These are phyloP conservation scores for Climacteris rufus DNA, from an alignment of 2,113 vertebrate genomes.

Conservation along the genomic window DNA sequence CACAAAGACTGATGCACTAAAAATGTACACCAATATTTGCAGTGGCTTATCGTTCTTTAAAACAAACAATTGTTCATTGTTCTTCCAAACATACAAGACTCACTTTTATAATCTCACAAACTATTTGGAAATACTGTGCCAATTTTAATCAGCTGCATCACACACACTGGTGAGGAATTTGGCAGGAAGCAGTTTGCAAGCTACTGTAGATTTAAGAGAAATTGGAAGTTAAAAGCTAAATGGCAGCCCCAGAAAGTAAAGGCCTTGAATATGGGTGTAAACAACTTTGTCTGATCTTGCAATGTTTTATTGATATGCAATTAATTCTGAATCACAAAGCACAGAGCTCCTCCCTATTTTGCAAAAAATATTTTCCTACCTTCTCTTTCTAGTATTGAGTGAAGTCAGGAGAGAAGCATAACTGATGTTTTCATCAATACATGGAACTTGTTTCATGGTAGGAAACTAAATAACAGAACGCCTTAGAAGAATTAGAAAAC, in stretches of 20 bases:
- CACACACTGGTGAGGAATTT: not conserved
- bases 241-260: not conserved
- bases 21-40: not conserved
- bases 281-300: not conserved
- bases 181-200: not conserved
- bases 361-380: not conserved
- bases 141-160: not conserved
- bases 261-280: not conserved
- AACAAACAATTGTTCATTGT: not conserved
- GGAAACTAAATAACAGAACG: not conserved
- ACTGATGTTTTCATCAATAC: not conserved
- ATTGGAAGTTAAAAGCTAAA: not conserved
- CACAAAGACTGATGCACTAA: not conserved
- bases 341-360: not conserved
- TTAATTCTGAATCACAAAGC: not conserved
- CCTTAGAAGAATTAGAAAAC: not conserved
- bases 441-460: not conserved
- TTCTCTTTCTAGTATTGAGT: not conserved
- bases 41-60: no score
- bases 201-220: not conserved
- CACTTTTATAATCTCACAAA: not conserved
- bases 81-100: not conserved
- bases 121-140: not conserved
- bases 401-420: not conserved
- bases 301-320: not conserved